Base-by-base conservation (phyloP, 2,888 invertebrate species). In the Nomada goodeniana region DNA sequence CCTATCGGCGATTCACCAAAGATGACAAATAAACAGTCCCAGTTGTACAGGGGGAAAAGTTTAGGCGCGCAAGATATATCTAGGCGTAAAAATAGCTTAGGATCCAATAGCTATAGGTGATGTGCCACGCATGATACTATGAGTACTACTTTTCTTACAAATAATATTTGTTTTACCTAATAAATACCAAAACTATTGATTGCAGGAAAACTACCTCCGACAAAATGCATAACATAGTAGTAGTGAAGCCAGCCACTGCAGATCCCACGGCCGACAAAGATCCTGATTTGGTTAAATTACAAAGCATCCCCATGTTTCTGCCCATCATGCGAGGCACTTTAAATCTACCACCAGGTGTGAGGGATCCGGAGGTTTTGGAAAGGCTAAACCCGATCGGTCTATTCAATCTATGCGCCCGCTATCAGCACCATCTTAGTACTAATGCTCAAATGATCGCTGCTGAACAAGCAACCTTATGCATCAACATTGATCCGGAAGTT, bases 1-100 rank as follows among this genome's bases (percentile, higher is more conserved):
- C 98, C 98, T 13, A 98, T 98, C 71, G 98, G 98, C 90, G 98
- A 98, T 94, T 98, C 98, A 0, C 98, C 98, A 0, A 98, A 98
- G 93, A 95, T 97, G 82, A 95, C 96, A 0, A 96, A 96, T 29
- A 96, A 95, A 87, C 95, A 95, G 47, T 89, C 89, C 2, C 93
- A 93, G 29, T 86, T 93, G 68, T 89, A 90, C 11, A 81, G 93
- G 76, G 93, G 93, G 3, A 93, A 93, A 26, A 93, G 91, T 73
- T 85, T 91, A 9, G 91, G 90, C 15, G 87, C 89, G 23, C 89
- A 90, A 20, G 93, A 93, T 71, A 85, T 92, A 42, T 86, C 92
- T 0, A 90, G 92, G 67, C 82, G 92, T 23, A 93, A 92, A 83
- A 90, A 91, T 2, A 92, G 91, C 61, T 68, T 90, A 53, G 87